phyloP scores from a whole-genome alignment of 2,113 vertebrate species.

The Progne subis region DNA sequence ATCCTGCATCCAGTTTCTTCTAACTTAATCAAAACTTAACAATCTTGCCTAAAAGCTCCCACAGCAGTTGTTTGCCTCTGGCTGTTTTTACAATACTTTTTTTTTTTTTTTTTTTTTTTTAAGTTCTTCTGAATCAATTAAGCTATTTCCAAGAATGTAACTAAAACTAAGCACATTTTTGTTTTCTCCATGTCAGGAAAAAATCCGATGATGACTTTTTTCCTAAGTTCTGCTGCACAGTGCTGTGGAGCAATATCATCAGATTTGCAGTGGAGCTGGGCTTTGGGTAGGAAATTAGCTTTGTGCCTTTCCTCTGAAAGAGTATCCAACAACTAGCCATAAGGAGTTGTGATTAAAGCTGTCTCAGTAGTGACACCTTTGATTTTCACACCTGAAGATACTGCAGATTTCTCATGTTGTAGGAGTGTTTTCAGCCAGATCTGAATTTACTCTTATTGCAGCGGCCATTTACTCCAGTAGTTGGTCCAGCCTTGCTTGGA shows the following conservation, averaged over 20 bases:
- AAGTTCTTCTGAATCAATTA: not conserved
- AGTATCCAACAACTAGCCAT: not conserved
- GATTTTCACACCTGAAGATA: not conserved
- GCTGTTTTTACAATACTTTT: not conserved
- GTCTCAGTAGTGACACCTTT: not conserved
- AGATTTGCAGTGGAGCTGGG: not conserved
- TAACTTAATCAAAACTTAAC: not conserved
- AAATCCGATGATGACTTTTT: not conserved
- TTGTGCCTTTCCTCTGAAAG: not conserved
- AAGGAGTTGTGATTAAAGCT: not conserved
- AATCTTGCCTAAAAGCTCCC: not conserved
- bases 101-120: not conserved
- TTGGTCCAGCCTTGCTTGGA: not conserved
- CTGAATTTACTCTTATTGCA: not conserved
- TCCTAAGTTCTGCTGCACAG: not conserved
- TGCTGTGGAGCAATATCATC: not conserved
- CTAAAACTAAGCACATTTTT: not conserved
- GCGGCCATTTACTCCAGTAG: not conserved
- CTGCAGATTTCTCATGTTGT: not conserved
- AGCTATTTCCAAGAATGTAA: not conserved
- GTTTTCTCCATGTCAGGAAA: not conserved
- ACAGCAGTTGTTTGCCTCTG: not conserved
- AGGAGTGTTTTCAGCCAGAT: not conserved
- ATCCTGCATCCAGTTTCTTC: not conserved
- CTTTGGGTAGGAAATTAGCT: not conserved